These are phyloP conservation scores for Chanos chanos DNA, from an alignment of 2,797 vertebrate species.

Conservation along the genomic window DNA sequence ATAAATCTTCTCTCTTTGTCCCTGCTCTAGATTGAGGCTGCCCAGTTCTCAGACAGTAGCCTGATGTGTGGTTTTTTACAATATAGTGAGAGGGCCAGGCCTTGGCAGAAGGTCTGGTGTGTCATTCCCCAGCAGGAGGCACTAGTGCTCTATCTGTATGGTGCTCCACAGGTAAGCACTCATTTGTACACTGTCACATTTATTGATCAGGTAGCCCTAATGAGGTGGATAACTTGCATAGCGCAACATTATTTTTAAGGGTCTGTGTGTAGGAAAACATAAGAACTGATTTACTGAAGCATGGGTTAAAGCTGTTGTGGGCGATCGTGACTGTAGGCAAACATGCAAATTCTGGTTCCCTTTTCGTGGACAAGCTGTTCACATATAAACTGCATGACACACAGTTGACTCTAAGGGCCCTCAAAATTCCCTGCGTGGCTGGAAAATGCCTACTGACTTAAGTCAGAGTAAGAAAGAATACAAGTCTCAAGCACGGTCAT, in stretches of 20 bases:
- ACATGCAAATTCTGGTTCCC: no score
- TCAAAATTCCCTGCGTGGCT: no score
- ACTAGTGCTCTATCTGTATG: constrained; percentile 77
- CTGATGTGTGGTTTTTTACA: constrained; percentile 84
- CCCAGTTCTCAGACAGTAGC: constrained; percentile 71
- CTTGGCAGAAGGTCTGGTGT: constrained; percentile 83
- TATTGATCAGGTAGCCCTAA: background rate
- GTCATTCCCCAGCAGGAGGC: constrained; percentile 80
- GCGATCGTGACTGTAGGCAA: no score
- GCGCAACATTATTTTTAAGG: background rate
- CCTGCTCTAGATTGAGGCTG: constrained; percentile 72
- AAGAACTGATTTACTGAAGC: no score
- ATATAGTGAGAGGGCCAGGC: constrained; percentile 80
- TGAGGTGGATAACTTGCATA: background rate
- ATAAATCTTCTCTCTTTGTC: background rate
- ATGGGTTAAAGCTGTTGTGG: no score
- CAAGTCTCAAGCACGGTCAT: no score
- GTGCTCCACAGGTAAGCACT: constrained; percentile 78
- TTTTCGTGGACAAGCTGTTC: no score
- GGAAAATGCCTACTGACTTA: no score
- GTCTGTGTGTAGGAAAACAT: no score
- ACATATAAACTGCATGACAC: no score
- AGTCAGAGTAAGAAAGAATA: no score
- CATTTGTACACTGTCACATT: background rate
- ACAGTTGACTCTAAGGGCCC: no score